Conservation (phyloP, 2,113 vertebrate genomes). For the Corvus hawaiiensis region DNA sequence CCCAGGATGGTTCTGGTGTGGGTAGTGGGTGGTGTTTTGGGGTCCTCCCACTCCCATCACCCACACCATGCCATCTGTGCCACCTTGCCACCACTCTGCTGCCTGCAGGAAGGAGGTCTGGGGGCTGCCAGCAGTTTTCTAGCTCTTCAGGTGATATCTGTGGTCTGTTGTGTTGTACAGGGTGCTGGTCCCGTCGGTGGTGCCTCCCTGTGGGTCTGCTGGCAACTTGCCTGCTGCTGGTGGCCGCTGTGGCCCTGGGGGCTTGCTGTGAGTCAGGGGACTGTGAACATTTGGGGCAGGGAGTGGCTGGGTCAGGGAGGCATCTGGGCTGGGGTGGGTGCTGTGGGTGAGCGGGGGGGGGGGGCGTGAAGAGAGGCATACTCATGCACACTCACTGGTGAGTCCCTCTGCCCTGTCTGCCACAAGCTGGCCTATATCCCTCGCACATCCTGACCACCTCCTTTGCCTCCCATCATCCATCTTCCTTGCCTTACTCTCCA, state of each 20-base stretch:
- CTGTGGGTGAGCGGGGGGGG: accelerated
- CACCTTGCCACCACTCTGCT: not conserved
- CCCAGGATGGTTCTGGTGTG: accelerated
- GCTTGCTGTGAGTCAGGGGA: not conserved
- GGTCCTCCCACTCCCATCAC: not conserved
- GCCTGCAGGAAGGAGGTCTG: not conserved
- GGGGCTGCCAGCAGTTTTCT: not conserved
- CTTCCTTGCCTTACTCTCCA: accelerated
- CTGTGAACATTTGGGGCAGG: not conserved
- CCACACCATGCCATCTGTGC: not conserved
- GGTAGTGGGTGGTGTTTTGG: not conserved
- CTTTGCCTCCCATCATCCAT: not conserved
- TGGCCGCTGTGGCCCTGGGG: not conserved
- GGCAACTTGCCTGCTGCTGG: not conserved
- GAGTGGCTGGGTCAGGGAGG: not conserved
- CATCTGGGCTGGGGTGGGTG: not conserved
- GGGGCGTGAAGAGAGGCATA: not conserved
- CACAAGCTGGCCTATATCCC: not conserved
- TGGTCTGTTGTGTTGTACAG: not conserved
- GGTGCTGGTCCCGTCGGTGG: not conserved
- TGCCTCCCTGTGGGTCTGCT: not conserved
- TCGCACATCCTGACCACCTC: accelerated
- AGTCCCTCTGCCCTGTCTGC: not conserved
- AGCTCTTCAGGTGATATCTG: not conserved
- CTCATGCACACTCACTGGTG: accelerated